Percentiles rank a stretch among this genome's conserved stretches.
Conservation (phyloP, 2,888 invertebrate genomes). For the Steinernema hermaphroditum region DNA sequence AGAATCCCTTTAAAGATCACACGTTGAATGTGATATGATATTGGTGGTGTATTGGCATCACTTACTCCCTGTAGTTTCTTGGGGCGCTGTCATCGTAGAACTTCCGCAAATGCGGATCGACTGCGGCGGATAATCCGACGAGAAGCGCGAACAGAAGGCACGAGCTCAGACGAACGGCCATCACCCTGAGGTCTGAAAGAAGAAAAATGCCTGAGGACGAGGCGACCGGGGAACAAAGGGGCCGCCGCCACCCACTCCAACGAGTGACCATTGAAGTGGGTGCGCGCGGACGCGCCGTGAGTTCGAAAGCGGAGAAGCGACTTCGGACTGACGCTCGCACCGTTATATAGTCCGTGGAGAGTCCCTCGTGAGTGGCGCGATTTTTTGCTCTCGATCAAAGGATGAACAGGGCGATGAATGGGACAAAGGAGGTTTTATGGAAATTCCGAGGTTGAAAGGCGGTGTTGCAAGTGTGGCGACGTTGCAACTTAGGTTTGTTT, state of each 20-base stretch:
- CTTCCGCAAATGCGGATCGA: not conserved
- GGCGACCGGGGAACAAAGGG: not conserved
- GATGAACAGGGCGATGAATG: not conserved
- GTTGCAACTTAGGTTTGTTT: no score
- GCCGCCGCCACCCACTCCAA: not conserved
- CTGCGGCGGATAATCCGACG: not conserved
- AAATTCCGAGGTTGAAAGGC: no score
- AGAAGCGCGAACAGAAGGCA: not conserved
- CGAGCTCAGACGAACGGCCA: not conserved
- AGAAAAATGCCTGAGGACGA: not conserved
- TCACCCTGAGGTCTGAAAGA: slow-evolving; percentile 13
- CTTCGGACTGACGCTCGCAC: not conserved
- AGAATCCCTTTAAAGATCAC: no score
- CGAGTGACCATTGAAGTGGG: slow-evolving; percentile 17
- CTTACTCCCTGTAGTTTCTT: slow-evolving; percentile 32
- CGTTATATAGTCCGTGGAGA: slow-evolving; percentile 11
- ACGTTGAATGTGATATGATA: no score
- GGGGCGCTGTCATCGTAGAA: slow-evolving; percentile 33
- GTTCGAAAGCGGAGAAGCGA: slow-evolving; percentile 2
- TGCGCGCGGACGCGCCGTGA: slow-evolving; percentile 2
- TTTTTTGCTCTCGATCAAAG: slow-evolving; percentile 5
- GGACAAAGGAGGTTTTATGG: no score
- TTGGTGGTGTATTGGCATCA: no score
- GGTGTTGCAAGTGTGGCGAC: no score
- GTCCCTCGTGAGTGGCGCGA: slow-evolving; percentile 17